These are phyloP conservation scores for Sipha maydis DNA, from an alignment of 2,888 invertebrate species.

Conservation along the genomic window DNA sequence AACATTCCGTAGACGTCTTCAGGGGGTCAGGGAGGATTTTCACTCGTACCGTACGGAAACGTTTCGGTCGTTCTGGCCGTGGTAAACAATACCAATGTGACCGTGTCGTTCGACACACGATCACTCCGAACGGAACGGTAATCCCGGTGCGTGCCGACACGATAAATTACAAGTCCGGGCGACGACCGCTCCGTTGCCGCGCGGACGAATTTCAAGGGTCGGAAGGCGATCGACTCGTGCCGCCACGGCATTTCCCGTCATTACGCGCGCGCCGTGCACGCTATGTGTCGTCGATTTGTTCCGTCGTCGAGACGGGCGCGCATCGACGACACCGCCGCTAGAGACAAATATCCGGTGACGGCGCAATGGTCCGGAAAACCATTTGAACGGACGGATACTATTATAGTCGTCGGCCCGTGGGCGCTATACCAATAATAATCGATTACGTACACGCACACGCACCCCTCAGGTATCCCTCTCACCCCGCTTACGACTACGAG, in stretches of 20 bases:
- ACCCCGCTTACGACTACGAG: not conserved
- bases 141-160: no score
- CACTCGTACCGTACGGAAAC: no score
- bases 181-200: no score
- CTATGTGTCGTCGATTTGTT: conserved; percentile 20
- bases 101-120: no score
- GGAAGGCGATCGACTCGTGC: not conserved
- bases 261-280: not conserved
- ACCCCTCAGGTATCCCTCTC: no score
- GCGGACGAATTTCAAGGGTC: not conserved
- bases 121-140: no score
- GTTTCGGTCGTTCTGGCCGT: no score
- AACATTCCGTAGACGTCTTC: no score
- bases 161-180: no score
- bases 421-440: conserved; percentile 1
- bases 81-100: no score
- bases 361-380: conserved; percentile 41
- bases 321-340: conserved; percentile 14
- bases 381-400: conserved; percentile 35
- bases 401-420: conserved; percentile 11
- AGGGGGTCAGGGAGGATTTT: no score
- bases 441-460: conserved; percentile 8
- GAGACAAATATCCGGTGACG: conserved; percentile 50
- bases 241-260: conserved; percentile 24
- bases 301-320: conserved; percentile 10